Percentiles rank a stretch among this genome's conserved stretches.
Evolutionary conservation across 2,888 invertebrate species (phyloP).

Genomic region (Melipona beecheii): DNA sequence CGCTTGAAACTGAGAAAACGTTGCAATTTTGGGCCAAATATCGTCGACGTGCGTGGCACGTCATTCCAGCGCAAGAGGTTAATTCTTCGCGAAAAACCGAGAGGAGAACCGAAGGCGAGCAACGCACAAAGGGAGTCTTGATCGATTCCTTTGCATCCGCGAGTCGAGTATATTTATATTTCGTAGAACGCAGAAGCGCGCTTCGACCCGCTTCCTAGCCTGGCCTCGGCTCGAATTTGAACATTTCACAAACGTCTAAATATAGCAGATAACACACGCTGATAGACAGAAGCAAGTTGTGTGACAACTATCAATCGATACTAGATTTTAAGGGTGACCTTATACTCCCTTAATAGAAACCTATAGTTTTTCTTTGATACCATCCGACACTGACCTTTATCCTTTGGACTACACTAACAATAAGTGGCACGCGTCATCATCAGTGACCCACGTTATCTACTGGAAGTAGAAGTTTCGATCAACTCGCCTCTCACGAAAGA

Average conservation of each 20-base stretch:
- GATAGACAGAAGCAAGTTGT: no score
- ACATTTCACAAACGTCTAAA: background rate
- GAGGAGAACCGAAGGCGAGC: no score
- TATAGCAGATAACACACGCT: background rate
- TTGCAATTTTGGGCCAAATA: no score
- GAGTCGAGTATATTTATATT: constrained; percentile 22
- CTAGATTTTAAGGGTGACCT: constrained; percentile 3
- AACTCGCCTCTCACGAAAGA: background rate
- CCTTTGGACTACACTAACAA: constrained; percentile 3
- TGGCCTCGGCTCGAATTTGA: background rate
- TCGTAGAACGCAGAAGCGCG: background rate
- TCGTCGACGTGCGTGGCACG: no score
- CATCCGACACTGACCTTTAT: constrained; percentile 14
- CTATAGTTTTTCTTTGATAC: background rate
- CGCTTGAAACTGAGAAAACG: no score
- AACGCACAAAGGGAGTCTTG: no score
- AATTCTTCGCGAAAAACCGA: no score
- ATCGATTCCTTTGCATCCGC: background rate
- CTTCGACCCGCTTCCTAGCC: background rate
- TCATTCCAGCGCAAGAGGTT: no score
- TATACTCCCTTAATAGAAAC: background rate
- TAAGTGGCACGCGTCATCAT: background rate
- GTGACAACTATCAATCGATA: background rate
- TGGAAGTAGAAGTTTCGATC: background rate
- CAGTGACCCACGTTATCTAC: background rate